phyloP scores from a whole-genome alignment of 2,113 vertebrate species.

The Cheilinus undulatus region DNA sequence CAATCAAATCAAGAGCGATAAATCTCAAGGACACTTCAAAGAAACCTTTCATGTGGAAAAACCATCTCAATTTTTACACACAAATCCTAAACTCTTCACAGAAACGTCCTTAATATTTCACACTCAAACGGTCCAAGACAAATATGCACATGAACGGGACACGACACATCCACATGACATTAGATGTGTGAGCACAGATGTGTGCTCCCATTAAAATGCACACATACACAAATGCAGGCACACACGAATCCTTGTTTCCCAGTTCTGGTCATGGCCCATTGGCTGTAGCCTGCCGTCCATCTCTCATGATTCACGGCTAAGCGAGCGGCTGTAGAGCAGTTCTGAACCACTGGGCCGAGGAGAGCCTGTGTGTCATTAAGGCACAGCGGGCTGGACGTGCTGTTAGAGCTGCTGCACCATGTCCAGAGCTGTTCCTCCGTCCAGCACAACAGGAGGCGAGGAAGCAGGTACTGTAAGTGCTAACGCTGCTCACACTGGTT shows the following conservation, averaged over 20 bases:
- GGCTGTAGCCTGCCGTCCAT: constrained; percentile 70
- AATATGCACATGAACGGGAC: constrained; percentile 27
- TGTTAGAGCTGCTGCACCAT: constrained; percentile 51
- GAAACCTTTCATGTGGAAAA: constrained; percentile 14
- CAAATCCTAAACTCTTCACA: not conserved
- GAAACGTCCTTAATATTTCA: constrained; percentile 11
- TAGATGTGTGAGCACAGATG: constrained; percentile 52
- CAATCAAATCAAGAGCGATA: constrained; percentile 35
- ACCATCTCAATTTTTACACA: not conserved
- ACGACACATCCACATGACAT: constrained; percentile 37
- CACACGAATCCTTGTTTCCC: constrained; percentile 59
- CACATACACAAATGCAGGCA: constrained; percentile 36
- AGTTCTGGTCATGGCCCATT: constrained; percentile 75
- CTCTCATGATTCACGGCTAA: constrained; percentile 76
- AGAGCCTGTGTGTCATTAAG: constrained; percentile 75
- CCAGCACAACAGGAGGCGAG: constrained; percentile 29
- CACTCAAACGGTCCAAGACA: not conserved
- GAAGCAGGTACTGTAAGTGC: constrained; percentile 43
- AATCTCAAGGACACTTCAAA: constrained; percentile 29
- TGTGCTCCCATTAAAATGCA: constrained; percentile 33
- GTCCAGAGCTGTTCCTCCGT: constrained; percentile 29
- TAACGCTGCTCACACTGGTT: constrained; percentile 23
- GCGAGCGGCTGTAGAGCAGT: constrained; percentile 72
- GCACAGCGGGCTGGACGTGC: constrained; percentile 62
- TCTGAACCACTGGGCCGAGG: constrained; percentile 75